These are phyloP conservation scores for Pemphigus obesinymphae DNA, from an alignment of 1,140 invertebrate species.

Conservation along the genomic window DNA sequence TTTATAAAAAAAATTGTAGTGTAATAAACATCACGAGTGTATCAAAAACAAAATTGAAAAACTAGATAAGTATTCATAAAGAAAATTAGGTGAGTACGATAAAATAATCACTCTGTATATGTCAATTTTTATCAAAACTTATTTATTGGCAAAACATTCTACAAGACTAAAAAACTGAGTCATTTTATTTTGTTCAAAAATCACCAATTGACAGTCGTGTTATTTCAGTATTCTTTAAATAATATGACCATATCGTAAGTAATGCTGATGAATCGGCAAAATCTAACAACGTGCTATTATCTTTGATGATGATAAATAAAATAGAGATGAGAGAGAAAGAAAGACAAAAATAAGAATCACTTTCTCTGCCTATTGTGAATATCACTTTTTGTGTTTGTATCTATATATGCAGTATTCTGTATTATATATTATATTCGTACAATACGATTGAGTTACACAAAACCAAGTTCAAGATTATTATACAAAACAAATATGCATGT, in stretches of 20 bases:
- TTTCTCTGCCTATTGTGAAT: slow-evolving; percentile 17
- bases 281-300: neutral
- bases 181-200: neutral
- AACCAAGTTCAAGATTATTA: neutral
- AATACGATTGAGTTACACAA: neutral
- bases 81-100: too few relatives aligned
- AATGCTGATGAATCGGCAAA: neutral
- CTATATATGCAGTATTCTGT: neutral
- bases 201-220: neutral
- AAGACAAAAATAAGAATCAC: neutral
- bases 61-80: too few relatives aligned
- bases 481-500: neutral
- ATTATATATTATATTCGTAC: neutral
- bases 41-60: too few relatives aligned
- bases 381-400: neutral
- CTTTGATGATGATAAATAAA: neutral
- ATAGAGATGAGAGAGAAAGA: neutral
- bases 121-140: too few relatives aligned
- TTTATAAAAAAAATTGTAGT: too few relatives aligned
- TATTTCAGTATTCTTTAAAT: neutral
- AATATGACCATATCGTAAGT: neutral
- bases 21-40: too few relatives aligned
- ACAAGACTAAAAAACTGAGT: neutral
- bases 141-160: neutral
- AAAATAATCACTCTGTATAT: too few relatives aligned